A percentile compares a stretch with the other conserved stretches of the same genome.
These are phyloP conservation scores for Spilogale gracilis DNA, from an alignment of 2,113 vertebrate genomes.

Conservation along the genomic window DNA sequence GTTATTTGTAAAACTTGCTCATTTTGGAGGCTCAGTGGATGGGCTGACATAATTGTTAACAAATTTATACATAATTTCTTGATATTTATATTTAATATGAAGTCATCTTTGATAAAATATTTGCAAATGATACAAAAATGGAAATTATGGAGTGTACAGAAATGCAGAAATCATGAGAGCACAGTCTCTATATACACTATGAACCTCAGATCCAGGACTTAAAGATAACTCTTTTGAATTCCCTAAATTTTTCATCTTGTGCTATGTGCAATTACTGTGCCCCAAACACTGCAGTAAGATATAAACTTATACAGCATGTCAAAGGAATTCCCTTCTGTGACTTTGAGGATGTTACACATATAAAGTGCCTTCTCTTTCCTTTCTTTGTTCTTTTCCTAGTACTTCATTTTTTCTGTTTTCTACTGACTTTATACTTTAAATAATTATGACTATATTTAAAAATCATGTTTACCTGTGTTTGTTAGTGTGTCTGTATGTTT, in stretches of 20 bases:
- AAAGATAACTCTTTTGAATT: not conserved
- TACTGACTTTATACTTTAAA: not conserved
- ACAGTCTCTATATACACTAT: not conserved
- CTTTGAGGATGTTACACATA: not conserved
- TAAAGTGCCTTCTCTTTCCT: not conserved
- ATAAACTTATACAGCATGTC: not conserved
- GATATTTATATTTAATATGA: not conserved
- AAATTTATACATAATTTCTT: not conserved
- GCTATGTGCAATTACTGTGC: not conserved
- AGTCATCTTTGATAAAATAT: not conserved
- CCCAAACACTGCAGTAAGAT: not conserved
- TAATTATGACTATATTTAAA: not conserved
- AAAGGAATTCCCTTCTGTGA: not conserved
- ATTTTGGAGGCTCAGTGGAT: not conserved
- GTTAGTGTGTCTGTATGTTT: not conserved
- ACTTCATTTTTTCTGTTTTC: not conserved
- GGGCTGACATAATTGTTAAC: not conserved
- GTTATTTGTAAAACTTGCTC: not conserved
- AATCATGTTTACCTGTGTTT: not conserved
- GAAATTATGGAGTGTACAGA: not conserved
- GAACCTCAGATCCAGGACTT: not conserved
- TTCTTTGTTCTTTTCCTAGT: not conserved
- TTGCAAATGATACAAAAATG: not conserved
- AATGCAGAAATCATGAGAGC: not conserved
- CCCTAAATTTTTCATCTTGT: not conserved